A percentile compares a stretch with the other conserved stretches of the same genome.
These are phyloP conservation scores for Potamarius usumacintae DNA, from an alignment of 2,113 vertebrate genomes.

Conservation along the genomic window DNA sequence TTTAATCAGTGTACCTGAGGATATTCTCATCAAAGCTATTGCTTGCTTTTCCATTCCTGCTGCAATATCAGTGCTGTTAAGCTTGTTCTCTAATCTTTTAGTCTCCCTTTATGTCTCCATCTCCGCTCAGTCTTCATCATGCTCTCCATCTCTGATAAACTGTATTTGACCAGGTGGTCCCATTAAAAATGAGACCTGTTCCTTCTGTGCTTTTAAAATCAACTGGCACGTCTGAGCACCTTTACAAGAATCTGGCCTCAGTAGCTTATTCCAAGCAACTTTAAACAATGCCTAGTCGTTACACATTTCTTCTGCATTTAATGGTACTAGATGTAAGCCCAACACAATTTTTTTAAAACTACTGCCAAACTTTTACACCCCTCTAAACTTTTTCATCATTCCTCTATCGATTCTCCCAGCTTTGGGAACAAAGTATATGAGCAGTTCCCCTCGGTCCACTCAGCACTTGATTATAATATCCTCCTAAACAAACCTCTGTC, in stretches of 20 bases:
- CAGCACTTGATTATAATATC: not conserved
- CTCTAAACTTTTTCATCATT: not conserved
- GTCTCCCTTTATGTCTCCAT: not conserved
- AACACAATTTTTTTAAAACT: not conserved
- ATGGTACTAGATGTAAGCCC: not conserved
- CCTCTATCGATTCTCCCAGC: not conserved
- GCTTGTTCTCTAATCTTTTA: not conserved
- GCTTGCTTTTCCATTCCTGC: not conserved
- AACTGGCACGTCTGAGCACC: not conserved
- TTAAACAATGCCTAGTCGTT: not conserved
- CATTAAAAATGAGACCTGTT: not conserved
- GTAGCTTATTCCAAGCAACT: not conserved
- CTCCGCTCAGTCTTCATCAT: conserved; percentile 1
- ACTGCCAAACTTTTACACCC: not conserved
- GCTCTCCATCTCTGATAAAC: not conserved
- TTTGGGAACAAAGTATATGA: not conserved
- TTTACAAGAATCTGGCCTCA: not conserved
- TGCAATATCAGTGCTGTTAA: not conserved
- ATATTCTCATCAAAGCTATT: conserved; percentile 1
- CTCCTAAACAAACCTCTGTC: not conserved
- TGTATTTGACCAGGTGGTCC: not conserved
- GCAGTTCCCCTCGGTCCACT: not conserved
- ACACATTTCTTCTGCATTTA: not conserved
- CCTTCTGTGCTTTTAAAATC: not conserved
- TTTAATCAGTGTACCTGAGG: conserved; percentile 5